Evolutionary conservation across 2,113 vertebrate species (phyloP).

Genomic region (Gnathochromis pfefferi): DNA sequence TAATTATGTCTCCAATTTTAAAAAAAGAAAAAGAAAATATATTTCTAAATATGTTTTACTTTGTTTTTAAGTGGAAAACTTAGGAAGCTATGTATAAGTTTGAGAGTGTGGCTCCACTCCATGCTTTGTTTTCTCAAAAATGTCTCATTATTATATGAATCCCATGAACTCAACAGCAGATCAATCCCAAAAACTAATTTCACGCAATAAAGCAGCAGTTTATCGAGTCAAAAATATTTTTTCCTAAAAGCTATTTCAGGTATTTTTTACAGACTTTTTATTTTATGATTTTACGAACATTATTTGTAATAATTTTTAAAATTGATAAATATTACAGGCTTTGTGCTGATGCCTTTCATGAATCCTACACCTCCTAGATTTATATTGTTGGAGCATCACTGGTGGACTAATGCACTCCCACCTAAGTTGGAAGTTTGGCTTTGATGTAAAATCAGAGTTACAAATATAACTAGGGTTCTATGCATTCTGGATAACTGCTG

Average conservation of each 20-base stretch:
- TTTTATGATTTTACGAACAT: background rate
- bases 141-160: background rate
- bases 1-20: background rate
- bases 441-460: background rate
- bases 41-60: background rate
- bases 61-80: background rate
- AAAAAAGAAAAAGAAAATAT: background rate
- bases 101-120: background rate
- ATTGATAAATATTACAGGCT: background rate
- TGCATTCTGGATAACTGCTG: background rate
- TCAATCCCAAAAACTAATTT: background rate
- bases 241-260: background rate
- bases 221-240: background rate
- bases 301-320: background rate
- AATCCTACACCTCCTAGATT: background rate
- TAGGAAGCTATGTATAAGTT: background rate
- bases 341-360: background rate
- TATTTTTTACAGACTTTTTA: background rate
- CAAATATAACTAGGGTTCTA: background rate
- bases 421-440: background rate
- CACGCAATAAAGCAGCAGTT: background rate
- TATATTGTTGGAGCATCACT: background rate
- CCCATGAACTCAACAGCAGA: background rate
- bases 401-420: background rate
- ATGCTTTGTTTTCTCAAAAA: background rate